Evolutionary conservation across 1,140 invertebrate species (phyloP).

Genomic region (Aculops lycopersici): DNA sequence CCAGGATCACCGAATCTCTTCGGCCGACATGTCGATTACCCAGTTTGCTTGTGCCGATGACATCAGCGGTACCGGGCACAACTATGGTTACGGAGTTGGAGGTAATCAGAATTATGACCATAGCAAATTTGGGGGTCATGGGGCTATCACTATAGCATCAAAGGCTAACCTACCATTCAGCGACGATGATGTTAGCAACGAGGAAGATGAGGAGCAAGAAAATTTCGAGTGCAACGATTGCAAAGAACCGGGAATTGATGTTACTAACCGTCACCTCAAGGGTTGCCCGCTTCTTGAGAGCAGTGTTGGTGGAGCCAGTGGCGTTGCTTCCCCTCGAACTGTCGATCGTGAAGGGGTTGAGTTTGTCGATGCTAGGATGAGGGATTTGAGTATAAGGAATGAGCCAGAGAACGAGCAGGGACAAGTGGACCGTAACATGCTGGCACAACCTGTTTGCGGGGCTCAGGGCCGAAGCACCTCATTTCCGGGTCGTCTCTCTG

Average conservation of each 20-base stretch:
- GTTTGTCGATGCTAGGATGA: neutral
- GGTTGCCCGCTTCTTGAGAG: neutral
- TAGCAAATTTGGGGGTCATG: neutral
- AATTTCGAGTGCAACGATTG: neutral
- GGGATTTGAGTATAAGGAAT: neutral
- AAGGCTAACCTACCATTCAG: neutral
- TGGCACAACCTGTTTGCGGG: neutral
- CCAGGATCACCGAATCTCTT: constrained; percentile 9
- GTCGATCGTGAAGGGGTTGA: neutral
- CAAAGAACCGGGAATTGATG: neutral
- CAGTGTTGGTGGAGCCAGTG: neutral
- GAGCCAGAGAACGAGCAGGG: neutral
- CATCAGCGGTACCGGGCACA: constrained; percentile 5
- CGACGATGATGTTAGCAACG: neutral
- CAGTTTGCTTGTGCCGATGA: constrained; percentile 71
- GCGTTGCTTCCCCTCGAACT: neutral
- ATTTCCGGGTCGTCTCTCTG: neutral
- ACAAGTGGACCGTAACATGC: neutral
- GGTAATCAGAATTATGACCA: neutral
- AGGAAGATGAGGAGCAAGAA: neutral
- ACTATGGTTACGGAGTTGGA: neutral
- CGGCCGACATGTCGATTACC: constrained; percentile 27
- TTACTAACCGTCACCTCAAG: neutral
- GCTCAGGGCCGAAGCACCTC: neutral
- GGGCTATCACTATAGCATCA: neutral